Conservation (phyloP, 2,888 invertebrate genomes). For the Philaethria dido region DNA sequence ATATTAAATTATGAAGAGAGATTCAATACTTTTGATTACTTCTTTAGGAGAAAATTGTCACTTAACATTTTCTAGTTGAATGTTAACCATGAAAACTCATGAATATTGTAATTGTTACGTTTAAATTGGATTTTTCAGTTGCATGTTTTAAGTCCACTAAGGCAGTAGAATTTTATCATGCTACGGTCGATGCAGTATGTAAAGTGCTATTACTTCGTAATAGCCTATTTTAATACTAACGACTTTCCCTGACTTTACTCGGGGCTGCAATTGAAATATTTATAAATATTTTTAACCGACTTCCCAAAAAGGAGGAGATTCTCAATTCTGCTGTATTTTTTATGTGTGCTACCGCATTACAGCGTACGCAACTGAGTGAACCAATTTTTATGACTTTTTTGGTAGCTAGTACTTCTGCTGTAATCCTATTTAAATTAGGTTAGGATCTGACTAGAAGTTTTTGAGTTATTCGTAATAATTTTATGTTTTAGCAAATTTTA, state of each 20-base stretch:
- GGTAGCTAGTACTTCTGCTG: too few relatives aligned
- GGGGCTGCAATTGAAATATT: neutral
- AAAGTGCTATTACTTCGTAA: constrained; percentile 1
- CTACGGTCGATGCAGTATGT: constrained; percentile 7
- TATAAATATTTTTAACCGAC: neutral
- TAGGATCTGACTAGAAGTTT: too few relatives aligned
- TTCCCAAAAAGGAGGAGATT: too few relatives aligned
- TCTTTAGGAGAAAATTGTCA: neutral
- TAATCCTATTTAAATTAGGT: too few relatives aligned
- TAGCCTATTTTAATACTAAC: neutral
- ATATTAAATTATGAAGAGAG: neutral
- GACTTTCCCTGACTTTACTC: neutral
- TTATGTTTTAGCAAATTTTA: too few relatives aligned
- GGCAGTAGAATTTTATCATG: constrained; percentile 16
- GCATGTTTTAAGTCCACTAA: constrained; percentile 13
- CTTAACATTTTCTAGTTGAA: neutral
- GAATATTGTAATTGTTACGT: neutral
- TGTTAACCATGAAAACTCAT: neutral
- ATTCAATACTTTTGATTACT: neutral
- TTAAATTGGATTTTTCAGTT: constrained; percentile 7
- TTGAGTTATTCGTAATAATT: too few relatives aligned
- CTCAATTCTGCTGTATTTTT: too few relatives aligned
- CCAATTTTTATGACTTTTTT: too few relatives aligned
- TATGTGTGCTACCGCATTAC: too few relatives aligned
- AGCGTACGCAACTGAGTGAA: too few relatives aligned